Percentiles rank a stretch among this genome's conserved stretches.
phyloP scores from a whole-genome alignment of 2,888 invertebrate genomes.

The Argynnis bischoffii region DNA sequence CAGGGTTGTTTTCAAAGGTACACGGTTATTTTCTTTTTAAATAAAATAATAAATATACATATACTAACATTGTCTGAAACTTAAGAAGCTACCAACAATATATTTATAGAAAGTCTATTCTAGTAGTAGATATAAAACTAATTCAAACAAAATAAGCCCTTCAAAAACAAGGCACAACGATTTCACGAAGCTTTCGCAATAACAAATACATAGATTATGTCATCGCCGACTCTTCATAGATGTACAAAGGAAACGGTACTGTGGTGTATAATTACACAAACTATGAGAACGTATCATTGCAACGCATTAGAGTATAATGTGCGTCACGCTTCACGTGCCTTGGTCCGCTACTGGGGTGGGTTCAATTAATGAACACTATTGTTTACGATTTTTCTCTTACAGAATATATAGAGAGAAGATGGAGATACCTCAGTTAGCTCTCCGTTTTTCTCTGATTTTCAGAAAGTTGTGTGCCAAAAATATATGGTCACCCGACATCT shows the following conservation, averaged over 20 bases:
- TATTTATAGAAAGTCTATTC: too few species aligned
- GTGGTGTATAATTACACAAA: conserved; percentile 30
- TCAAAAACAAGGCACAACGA: too few species aligned
- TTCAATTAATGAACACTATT: conserved; percentile 3
- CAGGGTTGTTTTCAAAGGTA: not conserved
- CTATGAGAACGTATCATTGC: conserved; percentile 34
- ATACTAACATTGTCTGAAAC: too few species aligned
- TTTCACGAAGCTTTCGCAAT: conserved; percentile 6
- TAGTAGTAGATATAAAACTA: not conserved
- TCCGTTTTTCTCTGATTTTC: too few species aligned
- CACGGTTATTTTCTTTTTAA: too few species aligned
- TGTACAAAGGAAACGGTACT: conserved; percentile 23
- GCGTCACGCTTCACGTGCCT: conserved; percentile 27
- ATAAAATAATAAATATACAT: too few species aligned
- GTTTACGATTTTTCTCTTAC: not conserved
- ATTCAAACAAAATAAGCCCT: not conserved
- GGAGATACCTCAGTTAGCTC: too few species aligned
- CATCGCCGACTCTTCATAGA: conserved; percentile 17
- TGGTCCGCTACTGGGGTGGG: not conserved
- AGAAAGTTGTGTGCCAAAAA: too few species aligned
- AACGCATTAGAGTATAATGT: conserved; percentile 24
- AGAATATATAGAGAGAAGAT: not conserved
- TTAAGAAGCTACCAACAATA: too few species aligned
- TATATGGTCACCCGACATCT: too few species aligned
- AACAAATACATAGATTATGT: conserved; percentile 20